Evolutionary conservation across 2,113 vertebrate genomes (phyloP).

Genomic region (Clarias magur): DNA sequence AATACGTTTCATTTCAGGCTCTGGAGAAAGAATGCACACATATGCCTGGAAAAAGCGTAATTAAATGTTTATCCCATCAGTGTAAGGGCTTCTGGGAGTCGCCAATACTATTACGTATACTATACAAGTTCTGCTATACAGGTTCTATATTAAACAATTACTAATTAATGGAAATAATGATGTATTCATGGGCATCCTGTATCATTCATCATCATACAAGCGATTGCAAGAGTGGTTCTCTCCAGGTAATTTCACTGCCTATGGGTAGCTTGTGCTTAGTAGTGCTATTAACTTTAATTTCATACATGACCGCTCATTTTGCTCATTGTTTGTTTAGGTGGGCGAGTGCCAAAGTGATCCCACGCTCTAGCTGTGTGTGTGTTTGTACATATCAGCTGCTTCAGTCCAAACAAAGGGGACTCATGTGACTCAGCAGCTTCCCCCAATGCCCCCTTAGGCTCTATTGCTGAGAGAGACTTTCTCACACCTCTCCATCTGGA

Average conservation of each 20-base stretch:
- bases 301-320: conserved; percentile 47
- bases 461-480: conserved; percentile 54
- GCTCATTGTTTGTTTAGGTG: conserved; percentile 55
- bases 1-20: conserved; percentile 53
- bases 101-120: conserved; percentile 38
- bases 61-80: conserved; percentile 47
- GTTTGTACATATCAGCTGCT: conserved; percentile 59
- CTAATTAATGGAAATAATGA: background rate
- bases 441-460: conserved; percentile 51
- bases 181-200: background rate
- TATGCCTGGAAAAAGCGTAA: conserved; percentile 36
- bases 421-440: conserved; percentile 60
- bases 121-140: background rate
- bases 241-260: conserved; percentile 12
- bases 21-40: conserved; percentile 33
- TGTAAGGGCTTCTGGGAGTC: conserved; percentile 36
- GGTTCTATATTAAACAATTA: conserved; percentile 19
- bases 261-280: conserved; percentile 8
- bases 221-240: background rate
- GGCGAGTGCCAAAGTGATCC: conserved; percentile 46
- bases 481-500: conserved; percentile 65
- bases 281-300: conserved; percentile 40
- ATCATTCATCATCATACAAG: background rate
- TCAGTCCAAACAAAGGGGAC: conserved; percentile 53
- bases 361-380: conserved; percentile 53